A percentile compares a stretch with the other conserved stretches of the same genome.
Evolutionary conservation across 2,797 vertebrate species (phyloP).

Genomic region (Gorsachius magnificus): DNA sequence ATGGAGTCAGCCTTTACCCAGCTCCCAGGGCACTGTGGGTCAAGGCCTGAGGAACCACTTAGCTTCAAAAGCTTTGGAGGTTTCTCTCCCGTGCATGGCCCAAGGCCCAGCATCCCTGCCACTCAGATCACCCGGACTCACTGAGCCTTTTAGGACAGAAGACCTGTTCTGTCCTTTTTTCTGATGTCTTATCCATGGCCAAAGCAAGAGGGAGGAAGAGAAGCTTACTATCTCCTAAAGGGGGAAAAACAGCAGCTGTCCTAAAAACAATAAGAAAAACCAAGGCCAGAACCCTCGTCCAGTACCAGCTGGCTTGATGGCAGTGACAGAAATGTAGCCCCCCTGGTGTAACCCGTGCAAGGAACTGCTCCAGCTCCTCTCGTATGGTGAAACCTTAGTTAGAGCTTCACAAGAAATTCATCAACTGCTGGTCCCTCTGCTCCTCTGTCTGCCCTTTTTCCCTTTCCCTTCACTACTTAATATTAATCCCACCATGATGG

Average conservation of each 20-base stretch:
- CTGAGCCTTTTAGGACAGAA: background rate
- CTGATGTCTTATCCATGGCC: background rate
- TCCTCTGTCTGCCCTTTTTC: background rate
- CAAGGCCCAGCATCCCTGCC: background rate
- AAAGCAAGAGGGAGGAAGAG: background rate
- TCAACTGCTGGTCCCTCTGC: background rate
- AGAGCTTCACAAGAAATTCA: background rate
- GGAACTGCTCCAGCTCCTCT: background rate
- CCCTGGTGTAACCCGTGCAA: fast-evolving
- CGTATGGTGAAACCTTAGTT: background rate
- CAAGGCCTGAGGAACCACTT: background rate
- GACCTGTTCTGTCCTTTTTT: background rate
- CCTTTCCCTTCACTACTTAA: background rate
- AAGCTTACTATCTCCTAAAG: background rate
- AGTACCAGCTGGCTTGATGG: background rate
- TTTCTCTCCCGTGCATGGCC: background rate
- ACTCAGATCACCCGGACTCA: background rate
- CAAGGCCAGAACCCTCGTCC: fast-evolving
- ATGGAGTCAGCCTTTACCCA: background rate
- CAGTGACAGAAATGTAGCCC: background rate
- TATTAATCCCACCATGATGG: background rate
- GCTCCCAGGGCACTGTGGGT: background rate
- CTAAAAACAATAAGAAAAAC: background rate
- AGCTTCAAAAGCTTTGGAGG: background rate
- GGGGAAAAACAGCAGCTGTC: background rate